These are phyloP conservation scores for Tapirus indicus DNA, from an alignment of 2,797 vertebrate genomes.

Conservation along the genomic window DNA sequence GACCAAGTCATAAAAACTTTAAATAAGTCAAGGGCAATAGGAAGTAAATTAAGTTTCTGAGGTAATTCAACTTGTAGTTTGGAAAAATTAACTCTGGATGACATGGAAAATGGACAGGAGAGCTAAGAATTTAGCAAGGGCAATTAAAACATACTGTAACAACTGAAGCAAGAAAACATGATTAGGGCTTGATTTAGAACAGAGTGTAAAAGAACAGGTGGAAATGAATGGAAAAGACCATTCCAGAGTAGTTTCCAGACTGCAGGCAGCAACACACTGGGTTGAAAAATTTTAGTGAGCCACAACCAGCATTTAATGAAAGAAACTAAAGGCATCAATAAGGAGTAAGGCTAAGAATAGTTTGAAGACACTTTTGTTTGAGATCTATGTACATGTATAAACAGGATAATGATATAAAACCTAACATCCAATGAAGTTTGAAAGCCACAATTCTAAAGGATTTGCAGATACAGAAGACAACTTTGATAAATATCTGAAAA, in stretches of 20 bases:
- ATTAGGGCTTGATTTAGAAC: background rate
- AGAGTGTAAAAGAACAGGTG: background rate
- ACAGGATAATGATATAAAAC: background rate
- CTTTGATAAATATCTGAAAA: background rate
- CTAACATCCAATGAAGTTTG: background rate
- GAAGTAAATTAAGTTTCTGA: background rate
- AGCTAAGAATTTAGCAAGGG: background rate
- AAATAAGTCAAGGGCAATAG: background rate
- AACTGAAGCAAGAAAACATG: background rate
- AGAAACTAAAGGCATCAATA: background rate
- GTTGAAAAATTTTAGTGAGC: background rate
- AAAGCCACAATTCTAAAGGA: background rate
- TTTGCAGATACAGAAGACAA: background rate
- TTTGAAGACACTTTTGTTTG: background rate
- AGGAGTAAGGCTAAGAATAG: rapidly evolving
- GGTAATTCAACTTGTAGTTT: background rate
- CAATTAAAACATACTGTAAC: background rate
- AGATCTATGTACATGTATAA: background rate
- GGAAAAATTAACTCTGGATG: background rate
- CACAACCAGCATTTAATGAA: background rate
- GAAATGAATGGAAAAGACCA: background rate
- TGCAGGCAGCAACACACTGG: background rate
- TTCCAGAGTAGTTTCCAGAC: background rate
- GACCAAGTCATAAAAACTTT: background rate
- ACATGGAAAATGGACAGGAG: background rate